Percentiles rank a stretch among this genome's conserved stretches.
Conservation (phyloP, 2,888 invertebrate genomes). For the Apamea crenata region DNA sequence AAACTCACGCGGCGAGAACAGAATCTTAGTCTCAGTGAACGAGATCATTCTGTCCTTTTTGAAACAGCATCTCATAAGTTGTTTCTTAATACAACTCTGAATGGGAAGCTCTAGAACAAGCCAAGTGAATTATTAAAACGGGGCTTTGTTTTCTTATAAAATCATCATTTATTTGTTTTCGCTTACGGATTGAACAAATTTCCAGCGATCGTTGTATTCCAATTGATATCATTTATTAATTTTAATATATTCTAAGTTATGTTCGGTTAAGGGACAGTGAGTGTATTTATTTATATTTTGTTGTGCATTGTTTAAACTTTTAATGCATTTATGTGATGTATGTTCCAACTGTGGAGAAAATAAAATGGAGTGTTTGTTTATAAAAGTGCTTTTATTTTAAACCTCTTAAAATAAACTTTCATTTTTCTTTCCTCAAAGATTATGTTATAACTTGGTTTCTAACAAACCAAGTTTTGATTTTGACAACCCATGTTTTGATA, state of each 20-base stretch:
- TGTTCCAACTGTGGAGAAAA: conserved; percentile 70
- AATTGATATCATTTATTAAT: conserved; percentile 36
- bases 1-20: background rate
- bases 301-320: conserved; percentile 69
- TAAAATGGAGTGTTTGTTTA: conserved; percentile 76
- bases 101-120: background rate
- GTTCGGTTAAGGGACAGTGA: conserved; percentile 57
- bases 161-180: conserved; percentile 3
- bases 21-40: background rate
- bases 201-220: conserved; percentile 13
- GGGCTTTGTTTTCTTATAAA: background rate
- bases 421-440: background rate
- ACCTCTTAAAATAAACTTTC: background rate
- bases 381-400: conserved; percentile 54
- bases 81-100: no score
- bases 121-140: background rate
- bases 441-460: background rate
- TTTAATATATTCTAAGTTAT: conserved; percentile 38
- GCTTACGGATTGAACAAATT: background rate
- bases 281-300: conserved; percentile 70
- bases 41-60: background rate
- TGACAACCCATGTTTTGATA: background rate
- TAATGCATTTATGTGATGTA: conserved; percentile 76
- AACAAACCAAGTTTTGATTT: no score
- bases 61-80: no score